Evolutionary conservation across 92 coral and sea anemone species (phyloP).

Genomic region (Zoanthus solanderi): DNA sequence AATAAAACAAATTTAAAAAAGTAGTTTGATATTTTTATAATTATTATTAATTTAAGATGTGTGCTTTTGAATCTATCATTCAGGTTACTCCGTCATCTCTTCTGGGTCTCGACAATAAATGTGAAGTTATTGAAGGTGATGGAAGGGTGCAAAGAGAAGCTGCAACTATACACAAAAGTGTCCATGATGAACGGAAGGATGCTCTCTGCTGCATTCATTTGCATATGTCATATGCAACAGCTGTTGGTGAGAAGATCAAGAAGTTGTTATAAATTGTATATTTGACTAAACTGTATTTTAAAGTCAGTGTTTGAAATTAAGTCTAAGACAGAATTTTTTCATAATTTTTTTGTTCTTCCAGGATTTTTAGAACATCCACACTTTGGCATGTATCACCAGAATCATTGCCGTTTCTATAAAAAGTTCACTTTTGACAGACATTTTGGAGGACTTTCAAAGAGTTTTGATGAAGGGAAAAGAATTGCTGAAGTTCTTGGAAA

Average conservation of each 20-base stretch:
- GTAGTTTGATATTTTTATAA: no score
- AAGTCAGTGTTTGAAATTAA: no score
- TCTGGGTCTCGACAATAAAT: conserved; percentile 50
- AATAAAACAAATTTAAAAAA: no score
- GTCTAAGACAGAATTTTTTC: neutral
- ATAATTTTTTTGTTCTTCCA: neutral
- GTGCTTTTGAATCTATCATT: neutral
- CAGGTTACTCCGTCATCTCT: conserved; percentile 79
- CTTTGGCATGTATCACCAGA: conserved; percentile 48
- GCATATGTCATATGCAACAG: conserved; percentile 70
- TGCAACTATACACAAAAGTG: conserved; percentile 61
- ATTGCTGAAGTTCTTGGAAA: conserved; percentile 28
- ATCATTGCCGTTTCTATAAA: conserved; percentile 38
- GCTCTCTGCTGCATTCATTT: conserved; percentile 70
- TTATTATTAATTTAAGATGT: no score
- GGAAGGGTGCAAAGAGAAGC: conserved; percentile 60
- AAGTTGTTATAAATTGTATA: neutral
- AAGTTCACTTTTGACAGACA: conserved; percentile 28
- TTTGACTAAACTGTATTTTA: neutral
- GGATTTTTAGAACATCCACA: conserved; percentile 35
- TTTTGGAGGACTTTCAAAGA: conserved; percentile 43
- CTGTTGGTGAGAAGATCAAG: conserved; percentile 57
- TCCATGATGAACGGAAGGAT: conserved; percentile 65
- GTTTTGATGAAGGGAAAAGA: conserved; percentile 38
- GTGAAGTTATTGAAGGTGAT: conserved; percentile 72